These are phyloP conservation scores for Agonopterix arenella DNA, from an alignment of 2,888 invertebrate genomes.

Conservation along the genomic window DNA sequence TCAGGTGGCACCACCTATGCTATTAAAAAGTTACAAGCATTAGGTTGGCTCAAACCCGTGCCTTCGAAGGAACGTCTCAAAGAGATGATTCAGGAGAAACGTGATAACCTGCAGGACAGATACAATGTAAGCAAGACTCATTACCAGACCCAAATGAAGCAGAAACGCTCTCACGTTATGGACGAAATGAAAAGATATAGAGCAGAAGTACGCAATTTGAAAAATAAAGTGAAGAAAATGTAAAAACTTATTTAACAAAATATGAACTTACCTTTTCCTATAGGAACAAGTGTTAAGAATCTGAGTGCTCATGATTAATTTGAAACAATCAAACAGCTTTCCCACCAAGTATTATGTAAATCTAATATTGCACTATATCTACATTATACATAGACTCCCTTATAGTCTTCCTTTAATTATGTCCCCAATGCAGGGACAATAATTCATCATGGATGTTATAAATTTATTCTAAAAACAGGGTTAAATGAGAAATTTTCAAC, in stretches of 20 bases:
- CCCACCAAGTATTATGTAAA: no score
- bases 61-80: slow-evolving; percentile 80
- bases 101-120: slow-evolving; percentile 78
- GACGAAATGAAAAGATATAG: slow-evolving; percentile 71
- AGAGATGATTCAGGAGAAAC: slow-evolving; percentile 78
- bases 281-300: not conserved
- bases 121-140: slow-evolving; percentile 75
- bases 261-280: no score
- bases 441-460: no score
- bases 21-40: slow-evolving; percentile 86
- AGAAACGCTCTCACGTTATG: slow-evolving; percentile 62
- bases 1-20: slow-evolving; percentile 90
- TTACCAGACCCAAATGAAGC: slow-evolving; percentile 58
- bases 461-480: no score
- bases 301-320: not conserved
- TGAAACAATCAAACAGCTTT: no score
- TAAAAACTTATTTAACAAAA: slow-evolving; percentile 13
- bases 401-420: no score
- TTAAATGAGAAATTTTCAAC: no score
- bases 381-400: no score
- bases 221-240: slow-evolving; percentile 64
- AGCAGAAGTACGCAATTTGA: slow-evolving; percentile 63
- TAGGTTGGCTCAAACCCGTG: slow-evolving; percentile 91
- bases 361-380: no score
- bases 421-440: no score